Evolutionary conservation across 2,888 invertebrate genomes (phyloP).

Genomic region (Lithosia quadra): DNA sequence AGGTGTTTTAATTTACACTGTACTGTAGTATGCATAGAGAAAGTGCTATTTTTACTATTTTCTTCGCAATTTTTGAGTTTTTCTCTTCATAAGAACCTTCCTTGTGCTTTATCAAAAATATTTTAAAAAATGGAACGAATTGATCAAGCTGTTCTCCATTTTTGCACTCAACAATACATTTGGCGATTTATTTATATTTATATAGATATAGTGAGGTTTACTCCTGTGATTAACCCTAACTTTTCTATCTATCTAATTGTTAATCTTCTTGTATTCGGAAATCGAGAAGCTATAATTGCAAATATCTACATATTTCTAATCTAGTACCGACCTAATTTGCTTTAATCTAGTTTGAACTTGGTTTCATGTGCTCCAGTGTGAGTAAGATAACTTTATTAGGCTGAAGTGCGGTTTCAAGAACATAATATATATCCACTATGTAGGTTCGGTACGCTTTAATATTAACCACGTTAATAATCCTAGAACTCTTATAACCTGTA

Average conservation of each 20-base stretch:
- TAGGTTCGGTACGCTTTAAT: constrained; percentile 21
- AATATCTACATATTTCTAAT: constrained; percentile 1
- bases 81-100: too few species aligned
- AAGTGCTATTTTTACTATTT: neutral
- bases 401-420: constrained; percentile 31
- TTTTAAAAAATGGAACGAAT: too few species aligned
- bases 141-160: too few species aligned
- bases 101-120: too few species aligned
- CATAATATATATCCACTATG: constrained; percentile 18
- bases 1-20: too few species aligned
- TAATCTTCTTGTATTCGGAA: neutral
- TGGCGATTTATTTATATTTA: too few species aligned
- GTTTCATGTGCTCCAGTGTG: constrained; percentile 23
- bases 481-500: neutral
- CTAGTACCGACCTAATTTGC: constrained; percentile 26
- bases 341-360: constrained; percentile 27
- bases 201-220: neutral
- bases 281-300: neutral
- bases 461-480: constrained; percentile 32
- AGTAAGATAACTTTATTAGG: constrained; percentile 34
- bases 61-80: too few species aligned
- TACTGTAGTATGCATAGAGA: too few species aligned
- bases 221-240: neutral
- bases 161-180: too few species aligned
- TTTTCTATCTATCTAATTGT: neutral